Percentiles rank a stretch among this genome's conserved stretches.
Evolutionary conservation across 2,888 invertebrate species (phyloP).

Genomic region (Cephus nigrinus): DNA sequence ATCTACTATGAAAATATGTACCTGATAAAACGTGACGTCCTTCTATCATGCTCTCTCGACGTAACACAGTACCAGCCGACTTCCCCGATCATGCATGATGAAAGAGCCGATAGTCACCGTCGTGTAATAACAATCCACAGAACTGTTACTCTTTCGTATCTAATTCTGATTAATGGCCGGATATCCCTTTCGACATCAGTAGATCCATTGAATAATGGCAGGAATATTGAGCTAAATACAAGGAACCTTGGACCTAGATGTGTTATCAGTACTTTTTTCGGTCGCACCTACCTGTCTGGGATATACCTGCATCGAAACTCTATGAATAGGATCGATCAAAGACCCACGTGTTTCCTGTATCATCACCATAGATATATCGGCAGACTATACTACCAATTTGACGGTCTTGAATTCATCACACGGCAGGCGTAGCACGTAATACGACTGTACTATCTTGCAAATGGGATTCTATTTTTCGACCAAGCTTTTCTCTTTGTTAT

Average conservation of each 20-base stretch:
- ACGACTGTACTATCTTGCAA: neutral
- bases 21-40: neutral
- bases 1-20: neutral
- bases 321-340: neutral
- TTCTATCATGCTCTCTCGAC: neutral
- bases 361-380: neutral
- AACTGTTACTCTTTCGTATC: constrained; percentile 11
- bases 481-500: neutral
- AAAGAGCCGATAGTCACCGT: neutral
- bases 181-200: constrained; percentile 7
- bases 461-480: neutral
- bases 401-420: neutral
- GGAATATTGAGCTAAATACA: neutral
- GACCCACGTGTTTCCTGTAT: neutral
- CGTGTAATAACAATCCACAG: neutral
- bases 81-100: neutral
- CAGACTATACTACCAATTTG: neutral
- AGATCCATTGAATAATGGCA: neutral
- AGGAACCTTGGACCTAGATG: neutral
- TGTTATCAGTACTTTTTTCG: neutral
- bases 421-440: neutral
- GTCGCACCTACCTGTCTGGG: neutral
- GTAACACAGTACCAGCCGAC: neutral
- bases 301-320: neutral
- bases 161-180: constrained; percentile 21